Evolutionary conservation across 1,140 invertebrate species (phyloP).

Genomic region (Cherax quadricarinatus): DNA sequence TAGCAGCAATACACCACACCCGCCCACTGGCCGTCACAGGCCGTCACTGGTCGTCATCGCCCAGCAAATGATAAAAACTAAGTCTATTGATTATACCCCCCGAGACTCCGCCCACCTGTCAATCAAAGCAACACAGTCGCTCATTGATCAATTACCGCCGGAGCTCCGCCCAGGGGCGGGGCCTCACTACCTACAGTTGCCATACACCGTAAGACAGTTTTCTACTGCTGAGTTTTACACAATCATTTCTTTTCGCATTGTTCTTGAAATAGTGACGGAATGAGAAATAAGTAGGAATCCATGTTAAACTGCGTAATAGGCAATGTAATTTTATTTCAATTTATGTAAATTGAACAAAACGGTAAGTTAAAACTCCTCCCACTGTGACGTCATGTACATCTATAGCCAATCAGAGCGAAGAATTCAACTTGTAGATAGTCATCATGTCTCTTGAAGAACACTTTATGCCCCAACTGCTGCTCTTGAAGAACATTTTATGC

Average conservation of each 20-base stretch:
- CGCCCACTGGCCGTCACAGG: constrained; percentile 10
- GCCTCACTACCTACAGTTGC: constrained; percentile 2
- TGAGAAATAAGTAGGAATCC: neutral
- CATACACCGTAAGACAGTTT: neutral
- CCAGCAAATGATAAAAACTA: constrained; percentile 59
- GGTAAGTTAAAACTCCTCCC: constrained; percentile 5
- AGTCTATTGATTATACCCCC: constrained; percentile 52
- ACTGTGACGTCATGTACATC: constrained; percentile 34
- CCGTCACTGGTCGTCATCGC: constrained; percentile 50
- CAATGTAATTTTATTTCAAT: neutral
- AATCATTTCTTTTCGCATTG: too few relatives aligned
- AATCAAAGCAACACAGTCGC: constrained; percentile 60
- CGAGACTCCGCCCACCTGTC: constrained; percentile 62
- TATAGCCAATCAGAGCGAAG: constrained; percentile 24
- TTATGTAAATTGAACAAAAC: neutral
- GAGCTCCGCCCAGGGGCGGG: constrained; percentile 55
- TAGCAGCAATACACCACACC: neutral
- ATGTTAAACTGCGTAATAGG: neutral
- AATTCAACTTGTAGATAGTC: constrained; percentile 16
- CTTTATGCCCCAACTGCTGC: neutral
- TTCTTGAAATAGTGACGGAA: neutral
- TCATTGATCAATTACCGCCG: constrained; percentile 61
- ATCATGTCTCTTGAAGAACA: constrained; percentile 19
- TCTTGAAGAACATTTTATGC: too few relatives aligned
- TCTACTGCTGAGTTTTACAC: neutral